phyloP scores from a whole-genome alignment of 2,888 invertebrate species.

The Agonum fuliginosum region DNA sequence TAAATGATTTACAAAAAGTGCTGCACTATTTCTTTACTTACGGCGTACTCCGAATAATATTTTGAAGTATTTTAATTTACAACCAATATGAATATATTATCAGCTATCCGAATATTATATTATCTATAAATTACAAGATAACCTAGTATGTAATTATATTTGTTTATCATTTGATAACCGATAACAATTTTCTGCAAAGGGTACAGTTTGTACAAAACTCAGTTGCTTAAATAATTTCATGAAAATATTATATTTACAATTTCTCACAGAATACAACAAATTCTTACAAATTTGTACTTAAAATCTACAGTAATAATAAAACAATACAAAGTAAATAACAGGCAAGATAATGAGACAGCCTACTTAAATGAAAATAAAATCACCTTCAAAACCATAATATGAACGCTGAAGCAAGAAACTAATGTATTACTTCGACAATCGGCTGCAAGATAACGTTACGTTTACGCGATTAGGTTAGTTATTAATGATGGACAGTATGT shows the following conservation, averaged over 20 bases:
- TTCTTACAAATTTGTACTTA: conserved; percentile 72
- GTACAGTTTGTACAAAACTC: background rate
- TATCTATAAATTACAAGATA: background rate
- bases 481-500: conserved; percentile 6
- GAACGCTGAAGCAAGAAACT: conserved; percentile 61
- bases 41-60: too few species aligned
- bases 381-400: conserved; percentile 68
- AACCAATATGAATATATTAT: too few species aligned
- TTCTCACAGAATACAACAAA: conserved; percentile 72
- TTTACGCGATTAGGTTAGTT: background rate
- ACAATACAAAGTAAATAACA: conserved; percentile 69
- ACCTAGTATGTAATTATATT: background rate
- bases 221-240: conserved; percentile 54
- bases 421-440: conserved; percentile 43
- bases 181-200: background rate
- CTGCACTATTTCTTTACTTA: too few species aligned
- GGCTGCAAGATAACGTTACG: conserved; percentile 18
- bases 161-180: background rate
- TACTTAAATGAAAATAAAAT: conserved; percentile 66
- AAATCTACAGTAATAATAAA: conserved; percentile 70
- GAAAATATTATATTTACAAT: conserved; percentile 71
- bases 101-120: background rate
- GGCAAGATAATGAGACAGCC: conserved; percentile 73
- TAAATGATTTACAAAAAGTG: too few species aligned
- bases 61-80: too few species aligned